phyloP scores from a whole-genome alignment of 1,140 invertebrate species.

The Lycorma delicatula region DNA sequence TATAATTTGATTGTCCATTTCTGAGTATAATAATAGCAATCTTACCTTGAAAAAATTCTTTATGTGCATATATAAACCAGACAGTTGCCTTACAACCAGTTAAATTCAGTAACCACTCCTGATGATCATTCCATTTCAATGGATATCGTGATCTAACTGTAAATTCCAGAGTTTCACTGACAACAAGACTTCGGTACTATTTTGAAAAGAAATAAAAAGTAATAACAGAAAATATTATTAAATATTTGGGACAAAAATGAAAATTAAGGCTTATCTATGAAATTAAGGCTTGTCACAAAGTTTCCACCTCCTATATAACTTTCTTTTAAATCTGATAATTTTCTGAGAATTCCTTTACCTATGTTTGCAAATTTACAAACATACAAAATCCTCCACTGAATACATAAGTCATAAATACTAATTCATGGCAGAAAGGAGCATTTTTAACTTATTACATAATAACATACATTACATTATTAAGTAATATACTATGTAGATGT shows the following conservation, averaged over 20 bases:
- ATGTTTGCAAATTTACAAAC: too few relatives aligned
- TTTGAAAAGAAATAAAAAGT: constrained; percentile 30
- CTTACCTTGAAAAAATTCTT: constrained; percentile 84
- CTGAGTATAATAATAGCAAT: constrained; percentile 3
- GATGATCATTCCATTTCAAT: constrained; percentile 87
- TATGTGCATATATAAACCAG: constrained; percentile 87
- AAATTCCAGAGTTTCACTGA: constrained; percentile 93
- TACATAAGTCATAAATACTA: too few relatives aligned
- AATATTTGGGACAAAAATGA: not conserved
- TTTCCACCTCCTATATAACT: too few relatives aligned
- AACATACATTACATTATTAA: too few relatives aligned
- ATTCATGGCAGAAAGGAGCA: too few relatives aligned
- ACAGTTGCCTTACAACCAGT: constrained; percentile 90
- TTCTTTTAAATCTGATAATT: too few relatives aligned
- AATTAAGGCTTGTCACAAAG: not conserved
- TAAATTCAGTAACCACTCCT: constrained; percentile 82
- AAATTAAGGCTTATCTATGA: not conserved
- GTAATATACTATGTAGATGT: too few relatives aligned
- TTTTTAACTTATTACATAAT: too few relatives aligned
- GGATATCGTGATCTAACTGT: constrained; percentile 79
- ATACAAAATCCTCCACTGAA: too few relatives aligned
- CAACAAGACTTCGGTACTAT: constrained; percentile 78
- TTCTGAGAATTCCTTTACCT: too few relatives aligned
- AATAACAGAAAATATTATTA: too few relatives aligned
- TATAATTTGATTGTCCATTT: too few relatives aligned